Evolutionary conservation across 2,797 vertebrate species (phyloP).

Genomic region (Lagodon rhomboides): DNA sequence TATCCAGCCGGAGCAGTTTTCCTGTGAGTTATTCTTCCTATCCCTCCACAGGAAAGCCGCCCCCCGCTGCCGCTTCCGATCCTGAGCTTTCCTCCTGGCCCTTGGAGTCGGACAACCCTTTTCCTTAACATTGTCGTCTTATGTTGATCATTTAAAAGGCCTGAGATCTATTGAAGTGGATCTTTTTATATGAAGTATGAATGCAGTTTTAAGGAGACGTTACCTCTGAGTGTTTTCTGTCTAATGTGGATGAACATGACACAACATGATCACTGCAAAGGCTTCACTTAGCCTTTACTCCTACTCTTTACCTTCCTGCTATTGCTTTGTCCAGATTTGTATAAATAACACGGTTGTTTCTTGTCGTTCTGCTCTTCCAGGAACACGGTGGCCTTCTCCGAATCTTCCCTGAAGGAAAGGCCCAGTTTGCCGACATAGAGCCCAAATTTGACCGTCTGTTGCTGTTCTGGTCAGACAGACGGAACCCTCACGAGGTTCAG

Average conservation of each 20-base stretch:
- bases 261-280: constrained; percentile 15
- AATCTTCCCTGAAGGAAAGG: constrained; percentile 98
- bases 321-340: constrained; percentile 52
- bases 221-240: constrained; percentile 6
- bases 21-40: constrained; percentile 85
- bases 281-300: constrained; percentile 36
- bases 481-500: constrained; percentile 99
- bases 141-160: constrained; percentile 72
- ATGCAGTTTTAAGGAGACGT: neutral
- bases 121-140: constrained; percentile 71
- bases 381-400: constrained; percentile 95
- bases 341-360: constrained; percentile 41
- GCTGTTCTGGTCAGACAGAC: constrained; percentile 98
- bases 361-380: constrained; percentile 67
- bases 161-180: constrained; percentile 8
- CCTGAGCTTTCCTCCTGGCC: constrained; percentile 76
- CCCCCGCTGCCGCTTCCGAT: constrained; percentile 83
- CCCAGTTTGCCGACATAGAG: constrained; percentile 98
- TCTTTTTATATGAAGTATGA: constrained; percentile 5
- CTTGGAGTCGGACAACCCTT: constrained; percentile 65
- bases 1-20: constrained; percentile 84
- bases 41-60: constrained; percentile 84
- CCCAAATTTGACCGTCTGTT: constrained; percentile 97
- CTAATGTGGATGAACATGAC: neutral
- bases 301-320: constrained; percentile 53